Evolutionary conservation across 2,888 invertebrate genomes (phyloP), one percentile per base, ranked within the genome.

Genomic region (Tortrix viridana): DNA sequence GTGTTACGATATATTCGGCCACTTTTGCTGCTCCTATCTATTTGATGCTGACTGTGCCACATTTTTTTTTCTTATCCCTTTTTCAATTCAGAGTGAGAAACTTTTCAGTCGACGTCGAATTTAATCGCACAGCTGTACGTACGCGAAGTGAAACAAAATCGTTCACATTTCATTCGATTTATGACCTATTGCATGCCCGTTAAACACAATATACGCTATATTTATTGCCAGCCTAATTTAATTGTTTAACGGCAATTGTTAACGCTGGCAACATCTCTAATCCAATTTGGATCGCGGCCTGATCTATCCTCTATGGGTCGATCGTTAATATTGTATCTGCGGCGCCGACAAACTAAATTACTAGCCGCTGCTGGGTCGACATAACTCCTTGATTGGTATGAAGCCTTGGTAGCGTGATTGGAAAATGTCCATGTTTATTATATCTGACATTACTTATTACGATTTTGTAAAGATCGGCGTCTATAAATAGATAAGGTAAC

Each of bases 241-340:
- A 52, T 52, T 52, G 38, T 52, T 52, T 9, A 26, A 52, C 20
- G 20, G 32, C 52, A 38, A 52, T 52, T 38, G 52, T 20, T 52
- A 52, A 52, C 38, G 52, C 20, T 49, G 49, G 49, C 49, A 37
- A 52, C 52, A 19, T 32, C 52, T 12, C 20, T 52, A 52, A 53
- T 53, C 41, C 41, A 38, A 53, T 53, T 53, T 53, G 41, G 53
- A 53, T 22, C 41, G 41, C 38, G 22, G n/a, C 53, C 53, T 53
- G 53, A 50, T 50, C 50, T 50, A 50, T 50, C 20, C 50, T 38
- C 53, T 41, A 53, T 41, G 53, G 49, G 53, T 53, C 41, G 53
- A 53, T 53, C 53, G 41, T 41, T 53, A 53, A 53, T 53, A 53
- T 53, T 53, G 41, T 22, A 41, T 53, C 41, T 53, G 53, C 6